Percentiles rank a stretch among this genome's conserved stretches.
These are phyloP conservation scores for Drosophila ustulata DNA, from an alignment of 2,888 invertebrate genomes.

Conservation along the genomic window DNA sequence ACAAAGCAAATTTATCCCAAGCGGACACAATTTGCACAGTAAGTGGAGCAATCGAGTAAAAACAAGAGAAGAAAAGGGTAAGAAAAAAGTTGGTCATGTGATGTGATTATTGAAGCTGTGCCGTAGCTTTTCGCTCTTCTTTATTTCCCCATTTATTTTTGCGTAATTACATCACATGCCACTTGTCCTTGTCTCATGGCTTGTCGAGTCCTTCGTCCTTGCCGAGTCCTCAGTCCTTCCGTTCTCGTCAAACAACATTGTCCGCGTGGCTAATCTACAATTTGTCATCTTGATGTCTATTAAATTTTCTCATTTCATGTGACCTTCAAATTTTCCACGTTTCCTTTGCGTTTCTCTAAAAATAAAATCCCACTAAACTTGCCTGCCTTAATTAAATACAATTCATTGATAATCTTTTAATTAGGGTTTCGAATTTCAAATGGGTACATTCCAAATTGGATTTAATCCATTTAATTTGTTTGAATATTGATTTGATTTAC, in stretches of 20 bases:
- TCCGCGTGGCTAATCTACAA: slow-evolving; percentile 33
- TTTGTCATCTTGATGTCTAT: slow-evolving; percentile 26
- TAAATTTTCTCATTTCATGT: slow-evolving; percentile 26
- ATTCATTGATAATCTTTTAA: slow-evolving; percentile 12
- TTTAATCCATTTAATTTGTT: slow-evolving; percentile 9
- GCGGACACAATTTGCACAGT: slow-evolving; percentile 32
- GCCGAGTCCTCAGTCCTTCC: slow-evolving; percentile 30
- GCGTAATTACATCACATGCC: slow-evolving; percentile 48
- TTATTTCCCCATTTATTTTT: slow-evolving; percentile 8
- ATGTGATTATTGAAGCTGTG: slow-evolving; percentile 17
- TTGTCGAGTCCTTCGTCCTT: slow-evolving; percentile 37
- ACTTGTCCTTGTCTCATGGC: slow-evolving; percentile 39
- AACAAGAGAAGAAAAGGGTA: slow-evolving; percentile 11
- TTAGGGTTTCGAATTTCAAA: not conserved
- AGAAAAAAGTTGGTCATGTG: slow-evolving; percentile 19
- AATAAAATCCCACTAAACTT: not conserved
- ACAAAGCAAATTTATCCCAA: slow-evolving; percentile 39
- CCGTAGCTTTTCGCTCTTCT: slow-evolving; percentile 16
- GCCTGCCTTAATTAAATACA: slow-evolving; percentile 4
- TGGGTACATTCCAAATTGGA: slow-evolving; percentile 18
- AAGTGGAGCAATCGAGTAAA: slow-evolving; percentile 48
- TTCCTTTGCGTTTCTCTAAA: not conserved
- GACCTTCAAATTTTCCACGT: slow-evolving; percentile 12
- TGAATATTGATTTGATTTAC: not conserved
- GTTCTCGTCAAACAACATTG: slow-evolving; percentile 1